These are phyloP conservation scores for Amphiduros pacificus DNA, from an alignment of 2,888 invertebrate genomes.

Conservation along the genomic window DNA sequence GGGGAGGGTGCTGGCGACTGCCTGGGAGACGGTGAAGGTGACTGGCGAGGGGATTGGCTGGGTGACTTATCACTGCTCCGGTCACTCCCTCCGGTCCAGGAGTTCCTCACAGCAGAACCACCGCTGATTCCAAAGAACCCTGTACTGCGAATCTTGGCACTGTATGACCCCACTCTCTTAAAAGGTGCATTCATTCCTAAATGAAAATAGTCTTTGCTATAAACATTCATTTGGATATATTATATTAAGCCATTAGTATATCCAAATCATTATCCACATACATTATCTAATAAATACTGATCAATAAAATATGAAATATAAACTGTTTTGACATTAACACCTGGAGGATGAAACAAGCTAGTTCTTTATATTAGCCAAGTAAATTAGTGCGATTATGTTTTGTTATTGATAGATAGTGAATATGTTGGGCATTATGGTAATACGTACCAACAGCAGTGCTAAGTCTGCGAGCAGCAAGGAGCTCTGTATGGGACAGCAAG, in stretches of 20 bases:
- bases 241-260: no score
- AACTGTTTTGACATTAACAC: background rate
- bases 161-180: conserved; percentile 19
- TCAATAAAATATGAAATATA: background rate
- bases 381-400: background rate
- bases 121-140: conserved; percentile 20
- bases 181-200: conserved; percentile 11
- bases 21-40: conserved; percentile 3
- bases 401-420: background rate
- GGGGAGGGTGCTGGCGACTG: conserved; percentile 4
- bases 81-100: conserved; percentile 1
- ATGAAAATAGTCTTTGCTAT: no score
- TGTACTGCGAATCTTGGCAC: conserved; percentile 19
- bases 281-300: background rate
- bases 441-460: conserved; percentile 1
- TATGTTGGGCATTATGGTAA: background rate
- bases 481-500: no score
- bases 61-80: background rate
- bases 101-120: conserved; percentile 2
- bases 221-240: no score
- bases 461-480: conserved; percentile 1
- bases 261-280: background rate
- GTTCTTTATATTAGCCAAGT: no score
- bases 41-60: background rate
- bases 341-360: no score